These are phyloP conservation scores for Molossus molossus DNA, from an alignment of 2,797 vertebrate genomes.

Conservation along the genomic window DNA sequence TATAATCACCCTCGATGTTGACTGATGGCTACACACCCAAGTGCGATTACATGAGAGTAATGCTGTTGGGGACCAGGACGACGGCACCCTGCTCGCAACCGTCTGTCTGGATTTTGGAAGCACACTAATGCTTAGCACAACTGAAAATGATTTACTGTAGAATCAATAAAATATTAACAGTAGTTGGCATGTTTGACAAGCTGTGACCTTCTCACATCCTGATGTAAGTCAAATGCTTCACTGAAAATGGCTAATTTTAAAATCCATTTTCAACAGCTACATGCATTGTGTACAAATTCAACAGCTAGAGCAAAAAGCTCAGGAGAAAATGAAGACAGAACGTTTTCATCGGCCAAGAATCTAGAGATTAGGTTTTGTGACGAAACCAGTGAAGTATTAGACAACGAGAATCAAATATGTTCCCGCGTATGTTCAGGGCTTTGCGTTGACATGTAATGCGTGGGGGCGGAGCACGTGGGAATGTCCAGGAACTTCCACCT, in stretches of 20 bases:
- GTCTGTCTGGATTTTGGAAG: background rate
- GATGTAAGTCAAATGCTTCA: conserved; percentile 11
- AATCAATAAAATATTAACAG: conserved; percentile 69
- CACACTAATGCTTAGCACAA: background rate
- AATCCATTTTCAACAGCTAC: background rate
- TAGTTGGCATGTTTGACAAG: conserved; percentile 63
- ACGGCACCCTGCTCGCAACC: background rate
- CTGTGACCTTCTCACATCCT: background rate
- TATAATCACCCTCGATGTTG: background rate
- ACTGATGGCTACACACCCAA: background rate
- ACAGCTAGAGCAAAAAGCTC: background rate
- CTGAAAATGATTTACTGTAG: conserved; percentile 57
- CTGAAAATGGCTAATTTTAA: conserved; percentile 70
- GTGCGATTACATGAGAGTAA: background rate
- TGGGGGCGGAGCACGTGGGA: conserved; percentile 59
- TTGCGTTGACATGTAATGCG: conserved; percentile 68
- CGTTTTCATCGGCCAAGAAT: conserved; percentile 53
- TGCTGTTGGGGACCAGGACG: background rate
- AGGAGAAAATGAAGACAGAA: conserved; percentile 57
- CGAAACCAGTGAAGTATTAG: conserved; percentile 57
- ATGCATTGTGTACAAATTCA: background rate
- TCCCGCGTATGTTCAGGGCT: conserved; percentile 48
- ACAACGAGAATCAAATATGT: conserved; percentile 39
- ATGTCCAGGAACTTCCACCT: conserved; percentile 37
- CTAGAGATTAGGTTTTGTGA: conserved; percentile 61